These are phyloP conservation scores for Saccostrea echinata DNA, from an alignment of 1,140 invertebrate genomes.

Conservation along the genomic window DNA sequence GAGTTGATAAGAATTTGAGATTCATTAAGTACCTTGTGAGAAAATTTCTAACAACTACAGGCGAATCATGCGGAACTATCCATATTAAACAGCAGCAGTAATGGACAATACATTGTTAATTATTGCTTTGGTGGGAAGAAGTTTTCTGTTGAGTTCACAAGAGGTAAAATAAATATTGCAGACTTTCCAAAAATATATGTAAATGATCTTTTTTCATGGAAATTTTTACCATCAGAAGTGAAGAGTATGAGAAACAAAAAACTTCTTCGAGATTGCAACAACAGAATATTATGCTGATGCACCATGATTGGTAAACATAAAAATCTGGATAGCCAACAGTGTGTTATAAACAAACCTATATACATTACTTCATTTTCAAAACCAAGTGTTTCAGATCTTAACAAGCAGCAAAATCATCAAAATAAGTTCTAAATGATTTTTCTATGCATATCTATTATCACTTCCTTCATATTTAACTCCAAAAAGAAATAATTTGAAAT, in stretches of 20 bases:
- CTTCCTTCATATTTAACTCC: too few relatives aligned
- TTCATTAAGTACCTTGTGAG: conserved; percentile 7
- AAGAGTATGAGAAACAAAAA: background rate
- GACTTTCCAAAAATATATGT: background rate
- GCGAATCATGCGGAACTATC: conserved; percentile 6
- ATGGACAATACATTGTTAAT: conserved; percentile 26
- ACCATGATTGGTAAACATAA: background rate
- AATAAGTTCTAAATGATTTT: too few relatives aligned
- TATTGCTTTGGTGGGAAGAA: background rate
- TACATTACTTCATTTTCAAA: background rate
- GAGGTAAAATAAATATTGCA: background rate
- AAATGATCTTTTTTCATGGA: background rate
- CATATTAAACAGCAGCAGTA: background rate
- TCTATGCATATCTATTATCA: too few relatives aligned
- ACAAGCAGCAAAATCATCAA: too few relatives aligned
- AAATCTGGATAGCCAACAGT: background rate
- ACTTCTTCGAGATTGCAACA: background rate
- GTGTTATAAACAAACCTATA: background rate
- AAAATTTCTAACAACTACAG: conserved; percentile 9
- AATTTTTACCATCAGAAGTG: background rate
- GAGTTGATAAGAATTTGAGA: conserved; percentile 12
- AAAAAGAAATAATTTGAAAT: too few relatives aligned
- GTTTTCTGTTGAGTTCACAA: background rate
- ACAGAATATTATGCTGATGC: conserved; percentile 32
- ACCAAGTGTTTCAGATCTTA: background rate